These are phyloP conservation scores for Rana temporaria DNA, from an alignment of 2,113 vertebrate genomes.

Conservation along the genomic window DNA sequence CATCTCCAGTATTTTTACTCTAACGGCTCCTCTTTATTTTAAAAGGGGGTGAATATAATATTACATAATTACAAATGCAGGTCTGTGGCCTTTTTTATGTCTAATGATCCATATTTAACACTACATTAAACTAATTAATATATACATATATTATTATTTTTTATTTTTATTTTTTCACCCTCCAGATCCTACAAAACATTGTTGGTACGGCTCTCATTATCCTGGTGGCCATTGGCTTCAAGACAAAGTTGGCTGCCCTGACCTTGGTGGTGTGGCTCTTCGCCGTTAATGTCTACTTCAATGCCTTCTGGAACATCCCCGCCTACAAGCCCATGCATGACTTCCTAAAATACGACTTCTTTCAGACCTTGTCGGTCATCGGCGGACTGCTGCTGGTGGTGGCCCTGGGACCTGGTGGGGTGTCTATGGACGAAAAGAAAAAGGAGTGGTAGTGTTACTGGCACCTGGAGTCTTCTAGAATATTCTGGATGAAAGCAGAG, in stretches of 20 bases:
- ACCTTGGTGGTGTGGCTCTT: slow-evolving; percentile 96
- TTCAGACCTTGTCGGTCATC: slow-evolving; percentile 98
- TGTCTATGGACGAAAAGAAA: slow-evolving; percentile 99
- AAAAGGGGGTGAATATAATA: no score
- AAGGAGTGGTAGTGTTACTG: slow-evolving; percentile 87
- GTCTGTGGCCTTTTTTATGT: no score
- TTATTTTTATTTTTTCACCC: no score
- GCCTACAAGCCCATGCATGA: slow-evolving; percentile 98
- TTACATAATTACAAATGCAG: no score
- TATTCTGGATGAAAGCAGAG: slow-evolving; percentile 26
- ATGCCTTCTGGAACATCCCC: slow-evolving; percentile 95
- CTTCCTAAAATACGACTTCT: slow-evolving; percentile 98
- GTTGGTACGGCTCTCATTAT: slow-evolving; percentile 95
- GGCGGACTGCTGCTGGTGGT: slow-evolving; percentile 94
- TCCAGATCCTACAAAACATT: slow-evolving; percentile 94
- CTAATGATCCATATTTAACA: no score
- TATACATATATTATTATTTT: no score
- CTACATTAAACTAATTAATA: no score
- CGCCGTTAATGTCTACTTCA: slow-evolving; percentile 96
- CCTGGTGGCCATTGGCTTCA: slow-evolving; percentile 94
- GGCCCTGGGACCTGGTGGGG: slow-evolving; percentile 94
- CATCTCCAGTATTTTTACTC: no score
- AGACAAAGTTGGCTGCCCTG: slow-evolving; percentile 94
- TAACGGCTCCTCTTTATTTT: no score
- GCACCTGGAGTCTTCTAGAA: slow-evolving; percentile 20